Conservation (phyloP, 2,113 vertebrate species). For the Macaca nemestrina region DNA sequence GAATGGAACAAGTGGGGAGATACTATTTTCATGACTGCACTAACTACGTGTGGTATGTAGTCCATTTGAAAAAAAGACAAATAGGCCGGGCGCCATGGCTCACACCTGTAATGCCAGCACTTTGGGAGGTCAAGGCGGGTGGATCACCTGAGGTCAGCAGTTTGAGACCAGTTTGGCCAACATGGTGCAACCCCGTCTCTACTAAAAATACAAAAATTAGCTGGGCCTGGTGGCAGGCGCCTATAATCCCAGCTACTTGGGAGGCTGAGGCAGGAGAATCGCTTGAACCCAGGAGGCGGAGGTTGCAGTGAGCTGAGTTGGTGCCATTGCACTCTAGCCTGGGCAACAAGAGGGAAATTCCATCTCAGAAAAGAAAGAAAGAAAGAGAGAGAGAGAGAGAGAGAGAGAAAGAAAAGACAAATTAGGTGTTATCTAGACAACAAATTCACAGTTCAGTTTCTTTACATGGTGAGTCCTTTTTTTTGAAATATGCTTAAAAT, state of each 20-base stretch:
- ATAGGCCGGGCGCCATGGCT: not conserved
- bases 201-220: not conserved
- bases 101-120: not conserved
- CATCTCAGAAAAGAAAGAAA: not conserved
- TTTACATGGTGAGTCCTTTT: not conserved
- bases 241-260: not conserved
- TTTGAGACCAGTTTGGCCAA: not conserved
- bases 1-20: not conserved
- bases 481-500: not conserved
- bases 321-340: not conserved
- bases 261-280: not conserved
- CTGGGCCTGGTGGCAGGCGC: not conserved
- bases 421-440: not conserved
- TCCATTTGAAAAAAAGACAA: not conserved
- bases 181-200: not conserved
- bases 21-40: not conserved
- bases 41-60: not conserved
- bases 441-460: not conserved
- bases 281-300: not conserved
- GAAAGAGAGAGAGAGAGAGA: fast-evolving
- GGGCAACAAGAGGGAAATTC: not conserved
- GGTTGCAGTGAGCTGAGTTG: not conserved
- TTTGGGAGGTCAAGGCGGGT: not conserved
- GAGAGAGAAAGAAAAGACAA: not conserved
- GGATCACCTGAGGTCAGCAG: not conserved